Evolutionary conservation across 1,140 invertebrate species (phyloP).

Genomic region (Globodera rostochiensis): DNA sequence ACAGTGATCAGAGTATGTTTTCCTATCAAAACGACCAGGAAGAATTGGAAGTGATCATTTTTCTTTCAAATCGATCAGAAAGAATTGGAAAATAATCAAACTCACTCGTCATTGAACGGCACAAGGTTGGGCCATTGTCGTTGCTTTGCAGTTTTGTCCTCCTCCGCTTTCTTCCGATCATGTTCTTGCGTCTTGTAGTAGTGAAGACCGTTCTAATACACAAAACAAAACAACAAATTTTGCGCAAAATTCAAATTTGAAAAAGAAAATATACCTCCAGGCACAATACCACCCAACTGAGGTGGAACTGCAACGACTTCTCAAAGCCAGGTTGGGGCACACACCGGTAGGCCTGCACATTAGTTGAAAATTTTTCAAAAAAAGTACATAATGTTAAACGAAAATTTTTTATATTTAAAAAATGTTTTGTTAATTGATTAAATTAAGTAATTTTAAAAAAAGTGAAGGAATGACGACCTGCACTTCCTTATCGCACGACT

Average conservation of each 20-base stretch:
- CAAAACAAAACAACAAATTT: background rate
- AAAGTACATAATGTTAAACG: background rate
- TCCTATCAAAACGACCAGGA: no score
- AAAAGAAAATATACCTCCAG: conserved; percentile 72
- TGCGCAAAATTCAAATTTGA: background rate
- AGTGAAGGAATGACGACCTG: conserved; percentile 72
- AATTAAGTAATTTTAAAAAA: no score
- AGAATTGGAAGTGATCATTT: no score
- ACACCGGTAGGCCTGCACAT: conserved; percentile 42
- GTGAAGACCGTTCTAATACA: conserved; percentile 73
- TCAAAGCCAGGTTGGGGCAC: conserved; percentile 59
- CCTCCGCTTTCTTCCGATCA: conserved; percentile 43
- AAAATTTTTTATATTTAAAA: no score
- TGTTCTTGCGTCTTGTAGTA: conserved; percentile 68
- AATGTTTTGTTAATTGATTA: no score
- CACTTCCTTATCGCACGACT: conserved; percentile 87
- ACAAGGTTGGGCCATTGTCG: conserved; percentile 41
- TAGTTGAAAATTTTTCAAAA: background rate
- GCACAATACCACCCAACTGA: conserved; percentile 85
- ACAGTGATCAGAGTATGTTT: no score
- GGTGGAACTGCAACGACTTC: conserved; percentile 69
- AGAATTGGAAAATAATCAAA: no score
- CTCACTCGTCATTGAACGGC: conserved; percentile 73
- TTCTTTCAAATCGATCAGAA: no score
- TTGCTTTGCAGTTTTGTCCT: conserved; percentile 38